Percentiles rank a stretch among this genome's conserved stretches.
Evolutionary conservation across 1,140 invertebrate species (phyloP).

Genomic region (Augochlora pura): DNA sequence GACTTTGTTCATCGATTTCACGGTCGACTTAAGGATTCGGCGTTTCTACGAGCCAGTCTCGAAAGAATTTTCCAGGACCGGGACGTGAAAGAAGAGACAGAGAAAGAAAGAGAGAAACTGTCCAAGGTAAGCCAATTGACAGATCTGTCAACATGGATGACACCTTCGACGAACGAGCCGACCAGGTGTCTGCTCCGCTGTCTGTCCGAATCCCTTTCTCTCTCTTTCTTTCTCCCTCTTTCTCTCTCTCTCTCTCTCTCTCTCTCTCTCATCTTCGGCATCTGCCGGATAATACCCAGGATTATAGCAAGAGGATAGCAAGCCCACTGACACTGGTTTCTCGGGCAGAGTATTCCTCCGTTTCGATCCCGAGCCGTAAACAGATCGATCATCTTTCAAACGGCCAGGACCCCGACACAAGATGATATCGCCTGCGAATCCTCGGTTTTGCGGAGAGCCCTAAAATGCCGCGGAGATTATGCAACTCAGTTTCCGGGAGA

Average conservation of each 20-base stretch:
- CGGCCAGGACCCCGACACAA: slow-evolving; percentile 57
- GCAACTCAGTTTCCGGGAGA: no score
- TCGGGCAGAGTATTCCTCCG: slow-evolving; percentile 46
- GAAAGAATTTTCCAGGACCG: slow-evolving; percentile 38
- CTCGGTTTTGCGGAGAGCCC: slow-evolving; percentile 37
- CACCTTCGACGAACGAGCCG: slow-evolving; percentile 65
- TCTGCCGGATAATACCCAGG: slow-evolving; percentile 77
- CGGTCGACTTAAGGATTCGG: slow-evolving; percentile 47
- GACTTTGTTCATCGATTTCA: slow-evolving; percentile 52
- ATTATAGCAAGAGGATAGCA: slow-evolving; percentile 67
- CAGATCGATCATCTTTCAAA: slow-evolving; percentile 79
- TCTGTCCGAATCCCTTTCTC: slow-evolving; percentile 28
- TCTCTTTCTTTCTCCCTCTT: slow-evolving; percentile 23
- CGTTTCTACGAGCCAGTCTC: slow-evolving; percentile 18
- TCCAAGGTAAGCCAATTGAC: slow-evolving; percentile 70
- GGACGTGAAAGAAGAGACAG: slow-evolving; percentile 1
- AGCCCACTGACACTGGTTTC: slow-evolving; percentile 50
- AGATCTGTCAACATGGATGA: slow-evolving; percentile 76
- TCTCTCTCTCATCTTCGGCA: slow-evolving; percentile 59
- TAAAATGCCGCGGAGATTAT: neutral
- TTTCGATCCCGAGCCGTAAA: slow-evolving; percentile 62
- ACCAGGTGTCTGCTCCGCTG: slow-evolving; percentile 64
- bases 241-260: slow-evolving; percentile 29
- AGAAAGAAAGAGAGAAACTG: neutral
- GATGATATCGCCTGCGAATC: slow-evolving; percentile 60